Percentiles rank a stretch among this genome's conserved stretches.
Conservation (phyloP, 1,140 invertebrate genomes). For the Paracyclopina nana region DNA sequence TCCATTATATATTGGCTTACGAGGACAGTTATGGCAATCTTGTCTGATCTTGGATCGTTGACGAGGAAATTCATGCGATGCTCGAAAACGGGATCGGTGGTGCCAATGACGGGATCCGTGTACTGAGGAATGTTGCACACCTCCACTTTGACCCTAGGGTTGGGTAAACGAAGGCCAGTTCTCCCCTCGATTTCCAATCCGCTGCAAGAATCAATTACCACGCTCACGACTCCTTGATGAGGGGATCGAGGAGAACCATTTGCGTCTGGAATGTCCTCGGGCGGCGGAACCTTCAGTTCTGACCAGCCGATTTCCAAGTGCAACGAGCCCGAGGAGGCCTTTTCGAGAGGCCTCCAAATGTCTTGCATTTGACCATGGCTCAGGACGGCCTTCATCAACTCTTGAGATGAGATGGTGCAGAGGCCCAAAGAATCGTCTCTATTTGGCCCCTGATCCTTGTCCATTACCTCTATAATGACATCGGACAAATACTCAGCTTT, state of each 20-base stretch:
- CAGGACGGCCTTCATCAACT: background rate
- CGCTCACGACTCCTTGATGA: background rate
- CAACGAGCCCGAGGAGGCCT: background rate
- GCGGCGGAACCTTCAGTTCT: background rate
- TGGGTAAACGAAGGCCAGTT: slow-evolving; percentile 5
- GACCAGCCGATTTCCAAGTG: background rate
- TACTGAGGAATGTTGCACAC: background rate
- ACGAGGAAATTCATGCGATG: slow-evolving; percentile 8
- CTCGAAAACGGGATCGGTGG: slow-evolving; percentile 4
- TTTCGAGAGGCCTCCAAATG: background rate
- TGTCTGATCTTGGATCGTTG: slow-evolving; percentile 1
- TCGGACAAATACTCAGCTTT: slow-evolving; percentile 1
- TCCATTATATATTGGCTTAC: too few species aligned
- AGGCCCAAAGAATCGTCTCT: slow-evolving; percentile 8
- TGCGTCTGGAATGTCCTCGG: background rate
- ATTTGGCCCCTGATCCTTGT: slow-evolving; percentile 2
- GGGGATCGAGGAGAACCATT: background rate
- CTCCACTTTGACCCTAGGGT: slow-evolving; percentile 1
- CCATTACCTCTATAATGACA: background rate
- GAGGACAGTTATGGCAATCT: background rate
- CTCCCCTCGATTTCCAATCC: background rate
- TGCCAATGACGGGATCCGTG: background rate
- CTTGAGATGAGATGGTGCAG: background rate
- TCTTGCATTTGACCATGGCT: background rate
- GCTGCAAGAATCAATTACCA: slow-evolving; percentile 2